These are phyloP conservation scores for Xiphorhynchus erythropygius DNA, from an alignment of 2,797 vertebrate species.

Conservation along the genomic window DNA sequence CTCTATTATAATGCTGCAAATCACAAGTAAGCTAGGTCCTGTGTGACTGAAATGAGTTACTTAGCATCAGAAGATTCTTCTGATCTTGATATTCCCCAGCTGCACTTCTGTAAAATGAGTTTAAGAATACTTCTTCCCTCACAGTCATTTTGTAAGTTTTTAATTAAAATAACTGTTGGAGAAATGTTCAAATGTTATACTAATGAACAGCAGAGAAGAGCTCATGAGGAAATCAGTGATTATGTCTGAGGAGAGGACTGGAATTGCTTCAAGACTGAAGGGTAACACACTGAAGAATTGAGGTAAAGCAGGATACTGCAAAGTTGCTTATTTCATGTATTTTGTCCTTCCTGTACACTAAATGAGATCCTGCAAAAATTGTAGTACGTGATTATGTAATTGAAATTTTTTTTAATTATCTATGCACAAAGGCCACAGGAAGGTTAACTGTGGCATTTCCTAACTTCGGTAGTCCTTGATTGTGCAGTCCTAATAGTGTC, in stretches of 20 bases:
- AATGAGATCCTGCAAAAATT: conserved; percentile 29
- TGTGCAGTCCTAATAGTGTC: neutral
- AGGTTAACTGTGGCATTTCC: conserved; percentile 64
- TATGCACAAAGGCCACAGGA: conserved; percentile 26
- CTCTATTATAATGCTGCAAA: neutral
- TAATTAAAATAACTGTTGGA: neutral
- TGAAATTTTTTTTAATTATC: conserved; percentile 33
- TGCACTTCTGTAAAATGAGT: neutral
- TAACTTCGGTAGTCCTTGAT: conserved; percentile 25
- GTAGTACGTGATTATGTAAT: conserved; percentile 39
- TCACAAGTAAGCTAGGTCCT: neutral
- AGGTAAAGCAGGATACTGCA: conserved; percentile 13
- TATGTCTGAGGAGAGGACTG: neutral
- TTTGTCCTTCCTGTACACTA: conserved; percentile 58
- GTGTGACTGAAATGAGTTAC: neutral
- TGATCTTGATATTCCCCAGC: neutral
- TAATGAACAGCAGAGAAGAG: neutral
- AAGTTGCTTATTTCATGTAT: conserved; percentile 15
- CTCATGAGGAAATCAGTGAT: neutral
- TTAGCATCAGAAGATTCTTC: neutral
- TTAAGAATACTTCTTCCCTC: neutral
- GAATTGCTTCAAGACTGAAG: neutral
- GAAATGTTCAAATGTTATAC: neutral
- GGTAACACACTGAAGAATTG: neutral
- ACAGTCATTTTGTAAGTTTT: neutral